Evolutionary conservation across 2,113 vertebrate species (phyloP).

Genomic region (Progne subis): DNA sequence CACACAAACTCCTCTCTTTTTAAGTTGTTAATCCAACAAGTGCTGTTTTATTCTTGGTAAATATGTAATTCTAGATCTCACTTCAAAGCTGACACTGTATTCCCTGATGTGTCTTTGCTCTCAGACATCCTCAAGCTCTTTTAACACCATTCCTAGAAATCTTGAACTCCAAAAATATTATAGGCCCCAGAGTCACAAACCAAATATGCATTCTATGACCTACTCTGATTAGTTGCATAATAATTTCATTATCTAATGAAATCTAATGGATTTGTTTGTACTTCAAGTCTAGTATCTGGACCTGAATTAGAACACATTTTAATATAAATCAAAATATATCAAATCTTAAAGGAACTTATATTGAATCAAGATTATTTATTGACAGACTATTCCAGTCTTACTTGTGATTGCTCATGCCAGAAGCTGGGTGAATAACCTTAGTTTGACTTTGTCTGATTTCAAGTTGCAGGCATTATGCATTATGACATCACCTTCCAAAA

Average conservation of each 20-base stretch:
- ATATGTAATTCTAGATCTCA: background rate
- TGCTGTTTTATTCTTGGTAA: background rate
- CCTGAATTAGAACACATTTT: background rate
- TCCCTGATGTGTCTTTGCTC: background rate
- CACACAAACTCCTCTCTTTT: background rate
- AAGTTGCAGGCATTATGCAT: background rate
- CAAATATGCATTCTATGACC: background rate
- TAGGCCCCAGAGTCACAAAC: fast-evolving
- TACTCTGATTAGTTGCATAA: background rate
- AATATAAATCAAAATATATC: background rate
- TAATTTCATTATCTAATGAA: background rate
- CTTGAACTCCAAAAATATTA: background rate
- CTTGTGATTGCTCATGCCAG: background rate
- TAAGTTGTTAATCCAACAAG: background rate
- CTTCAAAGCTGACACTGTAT: background rate
- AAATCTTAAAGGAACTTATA: background rate
- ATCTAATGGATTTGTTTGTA: background rate
- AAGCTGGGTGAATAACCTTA: background rate
- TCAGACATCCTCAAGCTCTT: background rate
- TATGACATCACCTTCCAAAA: background rate
- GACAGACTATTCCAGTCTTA: background rate
- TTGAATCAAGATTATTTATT: background rate
- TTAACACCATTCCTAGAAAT: background rate
- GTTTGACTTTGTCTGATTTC: background rate
- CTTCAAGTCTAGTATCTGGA: background rate